A percentile compares a stretch with the other conserved stretches of the same genome.
These are phyloP conservation scores for Pterocles orientalis DNA, from an alignment of 2,113 vertebrate species.

Conservation along the genomic window DNA sequence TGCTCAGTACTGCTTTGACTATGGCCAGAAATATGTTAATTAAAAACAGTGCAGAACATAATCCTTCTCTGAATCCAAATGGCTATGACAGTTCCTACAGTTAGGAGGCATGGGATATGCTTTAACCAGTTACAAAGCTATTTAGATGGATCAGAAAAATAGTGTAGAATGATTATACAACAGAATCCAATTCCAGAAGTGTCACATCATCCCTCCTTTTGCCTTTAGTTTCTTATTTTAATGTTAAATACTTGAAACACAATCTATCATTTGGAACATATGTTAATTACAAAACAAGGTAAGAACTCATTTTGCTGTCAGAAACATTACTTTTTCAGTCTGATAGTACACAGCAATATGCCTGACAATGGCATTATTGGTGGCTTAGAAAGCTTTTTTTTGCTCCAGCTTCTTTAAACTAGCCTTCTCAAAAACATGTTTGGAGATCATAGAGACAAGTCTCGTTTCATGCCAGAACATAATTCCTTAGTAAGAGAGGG, in stretches of 20 bases:
- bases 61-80: constrained; percentile 48
- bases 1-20: constrained; percentile 25
- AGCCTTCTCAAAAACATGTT: neutral
- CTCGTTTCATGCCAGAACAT: neutral
- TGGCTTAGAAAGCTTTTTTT: neutral
- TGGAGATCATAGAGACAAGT: neutral
- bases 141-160: constrained; percentile 46
- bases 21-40: constrained; percentile 44
- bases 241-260: constrained; percentile 33
- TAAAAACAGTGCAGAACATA: constrained; percentile 38
- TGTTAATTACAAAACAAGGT: constrained; percentile 20
- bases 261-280: constrained; percentile 23
- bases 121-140: constrained; percentile 29
- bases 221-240: constrained; percentile 30
- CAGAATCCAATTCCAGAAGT: constrained; percentile 24
- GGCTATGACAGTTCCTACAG: constrained; percentile 20
- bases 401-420: neutral
- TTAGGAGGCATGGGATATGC: neutral
- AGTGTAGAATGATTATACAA: constrained; percentile 3
- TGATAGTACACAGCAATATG: neutral
- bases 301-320: constrained; percentile 32
- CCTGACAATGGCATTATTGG: neutral
- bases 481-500: neutral
- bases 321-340: neutral
- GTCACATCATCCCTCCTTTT: neutral